These are phyloP conservation scores for Gymnocypris eckloni DNA, from an alignment of 2,797 vertebrate species.

Conservation along the genomic window DNA sequence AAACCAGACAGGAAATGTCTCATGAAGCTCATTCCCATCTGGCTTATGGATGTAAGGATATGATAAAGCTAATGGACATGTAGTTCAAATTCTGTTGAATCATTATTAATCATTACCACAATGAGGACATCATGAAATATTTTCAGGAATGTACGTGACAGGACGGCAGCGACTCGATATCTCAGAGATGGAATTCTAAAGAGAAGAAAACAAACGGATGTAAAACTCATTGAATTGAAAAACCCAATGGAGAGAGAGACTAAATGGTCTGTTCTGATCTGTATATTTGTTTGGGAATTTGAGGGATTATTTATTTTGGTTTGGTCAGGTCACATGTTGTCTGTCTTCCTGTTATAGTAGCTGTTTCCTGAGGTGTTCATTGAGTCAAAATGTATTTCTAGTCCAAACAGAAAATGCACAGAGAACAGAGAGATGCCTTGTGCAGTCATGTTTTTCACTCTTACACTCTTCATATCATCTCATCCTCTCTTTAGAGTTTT, in stretches of 20 bases:
- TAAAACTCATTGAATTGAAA: slow-evolving; percentile 19
- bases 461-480: not conserved
- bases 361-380: slow-evolving; percentile 24
- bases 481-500: not conserved
- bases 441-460: slow-evolving; percentile 1
- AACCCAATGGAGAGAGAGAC: slow-evolving; percentile 1
- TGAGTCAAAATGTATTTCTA: not conserved
- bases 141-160: not conserved
- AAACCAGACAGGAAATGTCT: slow-evolving; percentile 33
- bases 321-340: slow-evolving; percentile 19
- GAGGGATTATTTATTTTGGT: slow-evolving; percentile 17
- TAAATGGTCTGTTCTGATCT: slow-evolving; percentile 16
- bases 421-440: not conserved
- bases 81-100: not conserved
- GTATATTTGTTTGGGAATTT: slow-evolving; percentile 19
- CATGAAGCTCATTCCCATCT: slow-evolving; percentile 3
- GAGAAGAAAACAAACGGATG: slow-evolving; percentile 19
- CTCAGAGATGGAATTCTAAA: slow-evolving; percentile 21
- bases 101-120: not conserved
- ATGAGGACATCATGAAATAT: not conserved
- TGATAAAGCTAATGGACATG: not conserved
- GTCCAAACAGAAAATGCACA: not conserved
- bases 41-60: not conserved
- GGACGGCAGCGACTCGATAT: not conserved
- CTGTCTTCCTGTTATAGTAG: slow-evolving; percentile 28